Percentiles rank a stretch among this genome's conserved stretches.
These are phyloP conservation scores for Vandiemenella viatica DNA, from an alignment of 2,888 invertebrate genomes.

Conservation along the genomic window DNA sequence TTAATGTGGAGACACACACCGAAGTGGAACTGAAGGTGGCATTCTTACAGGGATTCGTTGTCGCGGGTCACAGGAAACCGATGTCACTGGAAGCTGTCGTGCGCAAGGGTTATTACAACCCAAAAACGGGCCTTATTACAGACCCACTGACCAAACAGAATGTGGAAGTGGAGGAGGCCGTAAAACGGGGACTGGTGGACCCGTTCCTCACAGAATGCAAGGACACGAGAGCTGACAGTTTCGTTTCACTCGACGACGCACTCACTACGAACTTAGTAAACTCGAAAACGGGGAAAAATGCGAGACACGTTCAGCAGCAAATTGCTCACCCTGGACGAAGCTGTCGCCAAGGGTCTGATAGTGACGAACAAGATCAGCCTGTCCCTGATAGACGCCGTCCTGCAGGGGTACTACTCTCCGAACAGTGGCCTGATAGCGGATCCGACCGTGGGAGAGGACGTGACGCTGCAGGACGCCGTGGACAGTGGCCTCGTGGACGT, in stretches of 20 bases:
- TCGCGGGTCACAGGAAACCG: constrained; percentile 50
- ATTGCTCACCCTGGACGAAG: constrained; percentile 52
- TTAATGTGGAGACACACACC: constrained; percentile 51
- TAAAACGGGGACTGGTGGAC: constrained; percentile 64
- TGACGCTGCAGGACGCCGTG: constrained; percentile 62
- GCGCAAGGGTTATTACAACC: constrained; percentile 51
- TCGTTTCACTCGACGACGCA: constrained; percentile 59
- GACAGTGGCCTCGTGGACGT: constrained; percentile 55
- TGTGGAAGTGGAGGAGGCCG: constrained; percentile 58
- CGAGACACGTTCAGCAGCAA: constrained; percentile 55
- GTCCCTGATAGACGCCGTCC: constrained; percentile 56
- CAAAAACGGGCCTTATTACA: constrained; percentile 49
- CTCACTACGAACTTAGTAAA: constrained; percentile 51
- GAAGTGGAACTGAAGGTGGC: constrained; percentile 55
- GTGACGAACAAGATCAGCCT: constrained; percentile 54
- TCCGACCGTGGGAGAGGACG: constrained; percentile 56
- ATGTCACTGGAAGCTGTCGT: constrained; percentile 67
- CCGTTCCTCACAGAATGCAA: constrained; percentile 66
- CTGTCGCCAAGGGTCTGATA: constrained; percentile 51
- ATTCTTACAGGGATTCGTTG: constrained; percentile 51
- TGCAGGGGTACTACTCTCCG: constrained; percentile 61
- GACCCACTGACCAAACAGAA: constrained; percentile 57
- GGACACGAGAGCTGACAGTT: constrained; percentile 55
- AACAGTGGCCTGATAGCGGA: constrained; percentile 58
- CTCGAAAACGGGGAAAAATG: constrained; percentile 50